Base-by-base conservation (phyloP, 2,797 vertebrate genomes). In the Naso thynnoides region DNA sequence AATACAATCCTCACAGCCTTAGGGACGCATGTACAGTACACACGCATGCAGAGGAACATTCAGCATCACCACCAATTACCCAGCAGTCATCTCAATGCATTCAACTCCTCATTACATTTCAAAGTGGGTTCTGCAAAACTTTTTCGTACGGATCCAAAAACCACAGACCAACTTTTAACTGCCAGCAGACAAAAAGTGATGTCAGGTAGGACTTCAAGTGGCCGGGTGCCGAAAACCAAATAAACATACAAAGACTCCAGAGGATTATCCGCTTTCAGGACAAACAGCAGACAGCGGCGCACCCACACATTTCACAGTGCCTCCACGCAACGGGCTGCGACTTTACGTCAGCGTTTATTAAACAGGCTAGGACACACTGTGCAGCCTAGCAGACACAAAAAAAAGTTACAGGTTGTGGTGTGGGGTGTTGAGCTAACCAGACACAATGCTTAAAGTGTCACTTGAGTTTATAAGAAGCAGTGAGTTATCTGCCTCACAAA, bases 1-100 rank as follows among this genome's bases (percentile, higher is more conserved):
- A 84, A 86, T 79, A 86, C 52, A 76, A 66, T 31, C 23, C 42
- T 27, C 3, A 7, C 9, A 15, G 39, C 42, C 61, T 21, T 0
- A 16, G 47, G 53, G 76, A 82, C 45, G 33, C 60, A 23, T 21
- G 33, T 6, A 19, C 57, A 26, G 33, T 6, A 19, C 57, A 26
- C 27, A 69, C 31, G 59, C 7, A 16, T 5, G 58, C n/a, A 65
- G 16, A 26, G 2, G 8, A 10, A 31, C 19, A 10, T 15, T 54
- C 44, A 74, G 45, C 50, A 33, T 29, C 27, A 23, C 41, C 41
- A 24, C 41, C 49, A 19, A 59, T 73, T 16, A 71, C 6, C 27
- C 64, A 33, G 52, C 44, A 27, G 50, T 38, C 62, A n/a, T 41
- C 38, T 49, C 45, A 31, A 19, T 6, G 4, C 26, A 8, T 44